Base-by-base conservation (phyloP, 2,113 vertebrate species). In the Cyanoderma ruficeps region DNA sequence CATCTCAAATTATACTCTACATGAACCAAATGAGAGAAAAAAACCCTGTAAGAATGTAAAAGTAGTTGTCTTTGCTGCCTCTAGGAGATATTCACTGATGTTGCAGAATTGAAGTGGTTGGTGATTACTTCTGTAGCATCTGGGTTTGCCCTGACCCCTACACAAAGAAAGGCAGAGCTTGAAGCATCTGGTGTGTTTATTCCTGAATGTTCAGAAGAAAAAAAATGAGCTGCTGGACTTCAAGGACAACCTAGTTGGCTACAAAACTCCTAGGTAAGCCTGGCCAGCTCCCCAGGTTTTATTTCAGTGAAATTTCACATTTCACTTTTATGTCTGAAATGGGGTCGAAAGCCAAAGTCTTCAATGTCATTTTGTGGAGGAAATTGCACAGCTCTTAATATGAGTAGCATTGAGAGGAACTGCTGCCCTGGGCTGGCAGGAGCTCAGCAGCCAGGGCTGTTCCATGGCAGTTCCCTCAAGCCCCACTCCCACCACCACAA, bases 381-480 rank as follows among this genome's bases (percentile, higher is more conserved):
- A 59, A 76, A 46, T 28, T 25, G 46, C 80, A 61, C 24, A 42
- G 46, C 46, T 91, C 90, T 35, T 13, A 11, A 49, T 72, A 42
- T 70, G 72, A 65, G 63, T 2, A 31, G 28, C 15, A 4, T 3
- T 44, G 47, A 15, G 3, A 6, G 70, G 41, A 2, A 3, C n/a
- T 10, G 30, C 15, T 46, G 64, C 20, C 35, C 33, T 33, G 49
- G 69, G 47, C 72, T 28, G 56, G 57, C 61, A 42, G 55, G 46
- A 77, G 47, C 42, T 61, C 42, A 39, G 59, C 71, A 74, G 27
- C 25, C 76, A 22, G 81, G 27, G 60, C 49, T 64, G 28, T 10
- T 3, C n/a, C 12, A 1, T 2, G 3, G 22, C 16, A 1, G 7
- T 0, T 82, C 10, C 25, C 1, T 4, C 63, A 3, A 2, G 11